Evolutionary conservation across 1,140 invertebrate genomes (phyloP), one percentile per base, ranked within the genome.

Genomic region (Heliothis subflexa): DNA sequence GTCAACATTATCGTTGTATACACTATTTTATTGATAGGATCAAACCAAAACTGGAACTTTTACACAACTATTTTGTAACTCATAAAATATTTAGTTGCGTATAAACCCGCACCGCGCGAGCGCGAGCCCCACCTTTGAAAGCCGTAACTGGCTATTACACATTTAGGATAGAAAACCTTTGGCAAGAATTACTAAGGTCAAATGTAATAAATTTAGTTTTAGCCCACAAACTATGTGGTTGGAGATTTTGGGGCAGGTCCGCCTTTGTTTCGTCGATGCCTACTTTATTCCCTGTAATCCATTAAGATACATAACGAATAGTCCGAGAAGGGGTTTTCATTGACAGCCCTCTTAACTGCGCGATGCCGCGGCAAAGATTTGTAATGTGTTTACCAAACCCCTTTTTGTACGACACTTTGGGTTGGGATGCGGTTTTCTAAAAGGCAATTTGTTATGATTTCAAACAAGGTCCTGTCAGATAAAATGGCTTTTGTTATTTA

Each of bases 121-220:
- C 84, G 78, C 81, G 83, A 82, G 68, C 74, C 82, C 78, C 88
- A 86, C 86, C 87, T 91, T 91, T 91, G 83, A 91, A 91, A 91
- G 86, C 86, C 83, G 79, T 87, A 88, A 88, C 91, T 88, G 82
- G 82, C 87, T 87, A 86, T 82, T 86, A 89, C 85, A 84, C 84
- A 87, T 89, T 88, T 85, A 87, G 80, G 80, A 89, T 88, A 86
- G 87, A 91, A 91, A 89, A 91, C 86, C 89, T 89, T 85, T 86
- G 84, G 81, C 88, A 89, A 91, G 92, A 92, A 92, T 91, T 91
- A 91, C 89, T 90, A 91, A 93, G 92, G 91, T 91, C 89, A 91
- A 91, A 93, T 80, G 90, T 91, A 93, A 93, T 93, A 93, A 93
- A 93, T 93, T 93, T 92, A 89, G 90, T 93, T 93, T 93, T 88